Evolutionary conservation across 2,113 vertebrate genomes (phyloP).

Genomic region (Cololabis saira): DNA sequence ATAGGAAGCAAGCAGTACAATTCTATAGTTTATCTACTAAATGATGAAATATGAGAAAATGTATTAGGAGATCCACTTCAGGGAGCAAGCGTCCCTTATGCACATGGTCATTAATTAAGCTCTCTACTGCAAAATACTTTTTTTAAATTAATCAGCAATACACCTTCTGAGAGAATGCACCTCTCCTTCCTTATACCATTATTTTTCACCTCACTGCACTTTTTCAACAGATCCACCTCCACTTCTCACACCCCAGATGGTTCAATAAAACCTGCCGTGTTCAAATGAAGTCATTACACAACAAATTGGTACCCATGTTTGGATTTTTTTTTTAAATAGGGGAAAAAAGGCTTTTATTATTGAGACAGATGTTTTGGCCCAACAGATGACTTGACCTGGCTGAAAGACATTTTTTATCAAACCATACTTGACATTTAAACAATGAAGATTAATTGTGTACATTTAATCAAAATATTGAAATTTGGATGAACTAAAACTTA

Average conservation of each 20-base stretch:
- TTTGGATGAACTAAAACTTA: too few relatives aligned
- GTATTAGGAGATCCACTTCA: conserved; percentile 32
- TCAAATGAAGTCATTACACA: conserved; percentile 2
- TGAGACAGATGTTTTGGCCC: too few relatives aligned
- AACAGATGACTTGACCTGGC: too few relatives aligned
- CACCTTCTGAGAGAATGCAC: conserved; percentile 27
- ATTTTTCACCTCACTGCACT: conserved; percentile 39
- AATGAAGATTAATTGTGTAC: too few relatives aligned
- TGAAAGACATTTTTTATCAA: too few relatives aligned
- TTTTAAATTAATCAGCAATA: conserved; percentile 45
- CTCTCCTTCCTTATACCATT: conserved; percentile 32
- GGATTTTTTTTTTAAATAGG: background rate
- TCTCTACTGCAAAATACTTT: conserved; percentile 34
- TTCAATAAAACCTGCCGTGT: background rate
- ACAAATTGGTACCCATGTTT: background rate
- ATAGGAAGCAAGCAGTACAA: background rate
- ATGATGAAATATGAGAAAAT: conserved; percentile 45
- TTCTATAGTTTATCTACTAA: conserved; percentile 28
- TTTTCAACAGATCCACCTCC: conserved; percentile 11
- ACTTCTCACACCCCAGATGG: conserved; percentile 5
- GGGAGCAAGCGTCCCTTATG: conserved; percentile 24
- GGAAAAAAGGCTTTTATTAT: too few relatives aligned
- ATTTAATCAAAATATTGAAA: too few relatives aligned
- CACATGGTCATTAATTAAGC: conserved; percentile 57
- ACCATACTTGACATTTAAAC: too few relatives aligned